These are phyloP conservation scores for Venturia canescens DNA, from an alignment of 1,140 invertebrate genomes.

Conservation along the genomic window DNA sequence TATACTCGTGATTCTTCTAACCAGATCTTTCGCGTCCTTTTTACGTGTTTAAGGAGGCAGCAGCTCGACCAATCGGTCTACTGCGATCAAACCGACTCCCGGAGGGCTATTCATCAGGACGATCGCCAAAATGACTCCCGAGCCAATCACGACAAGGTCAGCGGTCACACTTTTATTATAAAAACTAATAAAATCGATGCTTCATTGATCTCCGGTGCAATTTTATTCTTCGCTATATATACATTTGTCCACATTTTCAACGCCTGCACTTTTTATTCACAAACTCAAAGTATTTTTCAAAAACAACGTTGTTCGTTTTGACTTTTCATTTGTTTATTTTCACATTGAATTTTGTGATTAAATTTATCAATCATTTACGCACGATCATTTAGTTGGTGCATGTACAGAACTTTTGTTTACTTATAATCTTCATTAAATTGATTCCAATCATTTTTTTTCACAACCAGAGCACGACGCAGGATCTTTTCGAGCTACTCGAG, in stretches of 20 bases:
- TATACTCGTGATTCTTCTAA: not conserved
- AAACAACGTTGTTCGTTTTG: not conserved
- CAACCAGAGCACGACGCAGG: conserved; percentile 84
- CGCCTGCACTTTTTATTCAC: no score
- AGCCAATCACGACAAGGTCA: conserved; percentile 57
- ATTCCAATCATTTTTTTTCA: conserved; percentile 37
- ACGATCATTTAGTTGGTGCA: no score
- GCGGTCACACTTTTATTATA: no score
- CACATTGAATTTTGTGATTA: no score
- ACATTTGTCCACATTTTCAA: no score
- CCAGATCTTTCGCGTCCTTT: not conserved
- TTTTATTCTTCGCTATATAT: no score
- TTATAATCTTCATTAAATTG: not conserved
- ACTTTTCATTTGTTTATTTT: conserved; percentile 17
- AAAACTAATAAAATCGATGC: no score
- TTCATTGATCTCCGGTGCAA: no score
- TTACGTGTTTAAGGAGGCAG: conserved; percentile 69
- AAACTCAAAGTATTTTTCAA: conserved; percentile 62
- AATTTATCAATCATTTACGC: no score
- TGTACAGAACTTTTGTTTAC: no score
- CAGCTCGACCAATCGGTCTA: conserved; percentile 74
- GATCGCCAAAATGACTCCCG: conserved; percentile 67
- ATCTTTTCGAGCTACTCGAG: conserved; percentile 93
- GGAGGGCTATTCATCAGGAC: conserved; percentile 61
- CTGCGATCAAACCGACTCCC: conserved; percentile 67